Base-by-base conservation (phyloP, 2,888 invertebrate genomes). In the Keiferia lycopersicella region DNA sequence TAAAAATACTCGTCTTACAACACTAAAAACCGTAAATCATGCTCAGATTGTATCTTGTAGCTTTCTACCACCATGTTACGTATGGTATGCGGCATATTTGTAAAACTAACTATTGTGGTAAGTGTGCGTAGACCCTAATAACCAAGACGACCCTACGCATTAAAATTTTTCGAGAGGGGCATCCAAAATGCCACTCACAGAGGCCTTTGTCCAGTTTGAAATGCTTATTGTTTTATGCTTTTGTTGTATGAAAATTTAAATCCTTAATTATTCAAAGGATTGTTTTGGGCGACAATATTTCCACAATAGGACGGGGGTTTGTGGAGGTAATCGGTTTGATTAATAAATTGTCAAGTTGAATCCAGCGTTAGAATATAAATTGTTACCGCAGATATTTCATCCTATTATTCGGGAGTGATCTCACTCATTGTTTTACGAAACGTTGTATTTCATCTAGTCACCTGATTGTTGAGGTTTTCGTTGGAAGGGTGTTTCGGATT, bases 261-360 rank as follows among this genome's bases (percentile, higher is more conserved):
- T 90, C 91, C 90, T 86, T 90, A 90, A 91, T 91, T 91, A 91
- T 91, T 91, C 91, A 91, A 86, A 86, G 90, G 88, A 91, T 88
- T 91, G 91, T 91, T 89, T 85, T 81, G 84, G 79, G 78, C 79
- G 84, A 86, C 88, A 89, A 88, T 91, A 91, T 91, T 91, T 91
- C 87, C 91, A 91, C 90, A 91, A 91, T 89, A 88, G 89, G 79
- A 84, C 81, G 75, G 83, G 86, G 83, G 81, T 84, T 79, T 83
- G 82, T 77, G 87, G 88, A 83, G 87, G 91, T 89, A 91, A 91
- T 91, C 89, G 90, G 84, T 88, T 88, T 91, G 91, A 91, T 91
- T 91, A 91, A 91, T 91, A 91, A 91, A 91, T 91, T 91, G 91
- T 91, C 91, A 91, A 91, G 86, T 89, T 88, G 90, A 86, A 91